Evolutionary conservation across 2,113 vertebrate genomes (phyloP).

Genomic region (Petromus typicus): DNA sequence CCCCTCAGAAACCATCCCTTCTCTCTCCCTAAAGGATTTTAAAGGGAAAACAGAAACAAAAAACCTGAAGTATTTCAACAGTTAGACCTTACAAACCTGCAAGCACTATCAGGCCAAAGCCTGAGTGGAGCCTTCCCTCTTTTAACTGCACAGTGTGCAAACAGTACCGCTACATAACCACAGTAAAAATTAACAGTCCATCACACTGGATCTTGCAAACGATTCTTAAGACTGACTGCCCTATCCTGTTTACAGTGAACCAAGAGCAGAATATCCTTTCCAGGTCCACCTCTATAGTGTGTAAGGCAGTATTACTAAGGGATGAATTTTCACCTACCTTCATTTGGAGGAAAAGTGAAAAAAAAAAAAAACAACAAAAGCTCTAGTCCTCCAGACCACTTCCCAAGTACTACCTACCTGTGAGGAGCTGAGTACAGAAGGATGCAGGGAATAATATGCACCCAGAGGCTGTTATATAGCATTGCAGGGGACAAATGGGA

Average conservation of each 20-base stretch:
- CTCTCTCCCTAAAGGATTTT: constrained; percentile 78
- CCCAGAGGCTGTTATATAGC: constrained; percentile 82
- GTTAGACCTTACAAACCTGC: constrained; percentile 51
- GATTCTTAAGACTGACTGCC: neutral
- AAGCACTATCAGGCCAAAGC: constrained; percentile 68
- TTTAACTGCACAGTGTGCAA: constrained; percentile 58
- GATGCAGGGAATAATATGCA: constrained; percentile 78
- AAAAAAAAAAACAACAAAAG: constrained; percentile 33
- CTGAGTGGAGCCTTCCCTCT: neutral
- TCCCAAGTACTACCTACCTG: constrained; percentile 89
- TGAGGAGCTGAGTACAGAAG: constrained; percentile 83
- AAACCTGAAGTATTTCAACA: neutral
- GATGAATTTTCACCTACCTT: constrained; percentile 82
- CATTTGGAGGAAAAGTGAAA: constrained; percentile 79
- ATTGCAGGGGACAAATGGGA: constrained; percentile 72
- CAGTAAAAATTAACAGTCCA: neutral
- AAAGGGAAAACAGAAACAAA: constrained; percentile 54
- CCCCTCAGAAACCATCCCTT: constrained; percentile 70
- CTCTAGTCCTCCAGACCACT: constrained; percentile 79
- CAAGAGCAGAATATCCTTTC: constrained; percentile 72
- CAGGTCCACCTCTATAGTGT: constrained; percentile 72
- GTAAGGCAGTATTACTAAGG: constrained; percentile 66
- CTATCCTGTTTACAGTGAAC: constrained; percentile 55
- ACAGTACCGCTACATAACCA: constrained; percentile 12
- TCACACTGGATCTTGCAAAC: neutral